These are phyloP conservation scores for Ellobium chinense DNA, from an alignment of 2,888 invertebrate genomes.

Conservation along the genomic window DNA sequence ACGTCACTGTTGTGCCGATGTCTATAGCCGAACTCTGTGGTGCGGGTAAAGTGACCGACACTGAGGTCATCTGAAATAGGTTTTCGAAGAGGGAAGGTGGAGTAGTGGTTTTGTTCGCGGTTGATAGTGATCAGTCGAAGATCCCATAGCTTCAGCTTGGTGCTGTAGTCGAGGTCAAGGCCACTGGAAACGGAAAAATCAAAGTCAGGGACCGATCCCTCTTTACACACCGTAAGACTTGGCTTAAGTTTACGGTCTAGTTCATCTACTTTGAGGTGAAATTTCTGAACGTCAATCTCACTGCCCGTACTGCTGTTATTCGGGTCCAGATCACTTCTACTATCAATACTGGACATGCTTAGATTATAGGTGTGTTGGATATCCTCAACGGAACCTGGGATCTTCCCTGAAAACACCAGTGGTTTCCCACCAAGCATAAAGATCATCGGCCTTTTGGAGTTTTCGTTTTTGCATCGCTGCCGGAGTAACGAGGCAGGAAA, in stretches of 20 bases:
- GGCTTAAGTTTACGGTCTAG: not conserved
- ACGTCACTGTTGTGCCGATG: slow-evolving; percentile 40
- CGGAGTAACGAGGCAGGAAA: not conserved
- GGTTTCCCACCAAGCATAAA: slow-evolving; percentile 9
- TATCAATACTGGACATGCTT: not conserved
- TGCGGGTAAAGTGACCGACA: not conserved
- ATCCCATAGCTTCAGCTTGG: slow-evolving; percentile 39
- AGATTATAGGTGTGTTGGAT: not conserved
- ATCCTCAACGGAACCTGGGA: not conserved
- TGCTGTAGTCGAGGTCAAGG: not conserved
- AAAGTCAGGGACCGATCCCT: not conserved
- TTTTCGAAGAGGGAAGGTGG: slow-evolving; percentile 35
- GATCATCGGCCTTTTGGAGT: not conserved
- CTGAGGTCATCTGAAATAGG: not conserved
- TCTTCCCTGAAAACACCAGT: not conserved
- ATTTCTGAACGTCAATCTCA: not conserved
- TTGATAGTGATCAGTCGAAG: slow-evolving; percentile 19
- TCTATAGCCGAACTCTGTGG: not conserved
- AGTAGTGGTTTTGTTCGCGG: slow-evolving; percentile 35
- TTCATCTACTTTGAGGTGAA: not conserved
- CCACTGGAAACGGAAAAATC: not conserved
- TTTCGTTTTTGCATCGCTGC: not conserved
- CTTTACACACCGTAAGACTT: not conserved
- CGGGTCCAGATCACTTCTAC: not conserved
- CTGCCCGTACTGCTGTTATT: not conserved